Base-by-base conservation (phyloP, 2,888 invertebrate species). In the Lasius fuliginosus region DNA sequence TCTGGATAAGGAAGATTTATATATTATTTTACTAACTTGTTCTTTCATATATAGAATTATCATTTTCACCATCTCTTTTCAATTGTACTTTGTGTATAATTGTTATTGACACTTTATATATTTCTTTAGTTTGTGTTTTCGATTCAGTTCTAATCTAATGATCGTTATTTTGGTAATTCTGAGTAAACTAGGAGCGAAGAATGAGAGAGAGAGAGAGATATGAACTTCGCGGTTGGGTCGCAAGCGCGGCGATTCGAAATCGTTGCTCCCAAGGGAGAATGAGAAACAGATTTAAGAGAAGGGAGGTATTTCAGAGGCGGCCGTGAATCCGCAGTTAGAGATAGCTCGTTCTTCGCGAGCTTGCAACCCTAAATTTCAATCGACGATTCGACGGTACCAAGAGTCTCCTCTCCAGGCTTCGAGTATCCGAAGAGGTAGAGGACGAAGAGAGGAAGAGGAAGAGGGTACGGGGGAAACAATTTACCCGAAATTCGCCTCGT, bases 401-500 rank as follows among this genome's bases (percentile, higher is more conserved):
- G 85, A 64, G 84, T 87, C 82, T 91, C 90, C 90, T 86, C 86
- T 87, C 83, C 79, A 83, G 83, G 83, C 86, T 86, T n/a, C 86
- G 84, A 88, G 86, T 86, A 84, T 83, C 79, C 84, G 81, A 89
- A 87, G 86, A 88, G 85, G 71, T 68, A 75, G 86, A 84, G 83
- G 75, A 23, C 23, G 23, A 23, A 23, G 23, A 23, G 23, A 82
- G 46, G 84, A 82, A 79, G 33, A 58, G 46, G 86, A 84, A 33
- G 62, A 46, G 83, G 82, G 83, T 75, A 87, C 87, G 86, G 86
- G 90, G 92, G 93, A 94, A 94, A 94, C 94, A 94, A 94, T 94
- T 94, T 93, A 92, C 89, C 90, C 93, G 92, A 93, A 93, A 93
- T 93, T 94, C 92, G 91, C 92, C 92, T 94, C 92, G 93, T 92